Conservation (phyloP, 2,797 vertebrate genomes). For the Enteromius radiatus region DNA sequence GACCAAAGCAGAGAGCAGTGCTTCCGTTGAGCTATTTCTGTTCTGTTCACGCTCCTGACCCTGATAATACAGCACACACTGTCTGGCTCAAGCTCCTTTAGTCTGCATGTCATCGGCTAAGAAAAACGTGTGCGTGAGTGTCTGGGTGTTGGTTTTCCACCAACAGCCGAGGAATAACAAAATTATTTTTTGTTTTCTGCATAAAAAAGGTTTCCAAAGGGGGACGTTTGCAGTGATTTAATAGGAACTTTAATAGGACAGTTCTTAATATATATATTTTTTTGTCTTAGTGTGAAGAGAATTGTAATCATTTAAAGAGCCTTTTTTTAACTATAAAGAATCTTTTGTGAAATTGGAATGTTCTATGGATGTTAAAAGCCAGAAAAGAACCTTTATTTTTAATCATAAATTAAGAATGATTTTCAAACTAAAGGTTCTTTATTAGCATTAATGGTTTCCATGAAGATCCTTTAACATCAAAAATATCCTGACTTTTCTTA, state of each 20-base stretch:
- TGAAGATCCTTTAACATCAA: neutral
- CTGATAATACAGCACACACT: conserved; percentile 55
- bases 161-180: neutral
- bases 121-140: conserved; percentile 4
- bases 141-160: conserved; percentile 1
- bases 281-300: no score
- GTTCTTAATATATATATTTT: neutral
- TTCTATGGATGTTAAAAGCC: neutral
- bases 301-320: neutral
- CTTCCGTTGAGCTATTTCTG: conserved; percentile 62
- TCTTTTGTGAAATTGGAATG: neutral
- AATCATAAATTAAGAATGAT: neutral
- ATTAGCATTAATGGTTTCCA: neutral
- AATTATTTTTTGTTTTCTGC: neutral
- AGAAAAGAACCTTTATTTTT: neutral
- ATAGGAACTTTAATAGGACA: neutral
- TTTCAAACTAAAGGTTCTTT: neutral
- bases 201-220: no score
- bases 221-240: neutral
- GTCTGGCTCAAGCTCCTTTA: conserved; percentile 39
- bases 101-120: conserved; percentile 19
- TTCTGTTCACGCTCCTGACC: conserved; percentile 52
- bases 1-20: conserved; percentile 42
- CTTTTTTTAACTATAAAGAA: neutral
- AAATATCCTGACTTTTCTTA: neutral